Evolutionary conservation across 1,140 invertebrate species (phyloP).

Genomic region (Lasioglossum baleicum): DNA sequence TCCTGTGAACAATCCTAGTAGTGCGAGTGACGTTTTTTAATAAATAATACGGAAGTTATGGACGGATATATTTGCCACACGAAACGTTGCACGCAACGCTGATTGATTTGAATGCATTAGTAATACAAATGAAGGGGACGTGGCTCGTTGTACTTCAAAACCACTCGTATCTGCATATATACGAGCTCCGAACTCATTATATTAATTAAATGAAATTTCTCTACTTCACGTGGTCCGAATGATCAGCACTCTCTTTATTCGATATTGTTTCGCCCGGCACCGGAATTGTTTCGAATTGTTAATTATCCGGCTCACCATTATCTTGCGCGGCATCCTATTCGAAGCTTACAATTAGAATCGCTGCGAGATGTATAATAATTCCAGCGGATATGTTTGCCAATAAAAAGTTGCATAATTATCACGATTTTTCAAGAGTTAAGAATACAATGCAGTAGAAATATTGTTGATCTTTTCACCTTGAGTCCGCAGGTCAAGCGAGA

Average conservation of each 20-base stretch:
- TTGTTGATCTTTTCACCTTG: no score
- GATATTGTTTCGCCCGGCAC: background rate
- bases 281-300: background rate
- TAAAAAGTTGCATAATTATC: no score
- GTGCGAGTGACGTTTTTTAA: constrained; percentile 41
- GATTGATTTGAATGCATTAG: constrained; percentile 28
- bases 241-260: constrained; percentile 1
- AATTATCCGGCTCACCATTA: background rate
- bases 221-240: constrained; percentile 26
- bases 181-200: constrained; percentile 29
- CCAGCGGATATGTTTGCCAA: no score
- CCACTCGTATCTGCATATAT: constrained; percentile 1
- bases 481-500: background rate
- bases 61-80: background rate
- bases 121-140: constrained; percentile 14
- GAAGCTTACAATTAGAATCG: no score
- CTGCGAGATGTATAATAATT: no score
- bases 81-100: background rate
- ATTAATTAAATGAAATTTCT: constrained; percentile 47
- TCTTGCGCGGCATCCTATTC: no score
- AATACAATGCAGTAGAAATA: no score
- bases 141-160: background rate
- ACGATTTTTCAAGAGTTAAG: no score
- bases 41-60: background rate
- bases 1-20: constrained; percentile 47